Evolutionary conservation across 2,113 vertebrate species (phyloP), one percentile per base, ranked within the genome.

Genomic region (Macaca mulatta): DNA sequence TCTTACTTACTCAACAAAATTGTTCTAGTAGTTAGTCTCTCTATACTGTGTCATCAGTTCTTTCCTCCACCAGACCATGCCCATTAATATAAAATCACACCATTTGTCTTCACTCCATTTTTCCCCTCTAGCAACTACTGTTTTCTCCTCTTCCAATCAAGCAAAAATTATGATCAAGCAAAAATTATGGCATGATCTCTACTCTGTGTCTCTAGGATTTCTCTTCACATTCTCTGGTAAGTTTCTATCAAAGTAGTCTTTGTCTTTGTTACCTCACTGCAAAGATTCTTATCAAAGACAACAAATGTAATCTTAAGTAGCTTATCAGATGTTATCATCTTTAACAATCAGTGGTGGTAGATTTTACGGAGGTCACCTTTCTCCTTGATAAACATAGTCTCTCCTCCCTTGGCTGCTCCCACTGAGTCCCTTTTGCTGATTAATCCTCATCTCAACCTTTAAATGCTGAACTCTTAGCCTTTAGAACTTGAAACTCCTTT

Each of bases 351-450:
- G 18, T 45, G n/a, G 18, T 9, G 14, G 82, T 52, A 82, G n/a
- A 27, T 55, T 40, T 13, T 13, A 9, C 1, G 0, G 8, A 22
- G 14, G 2, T 32, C 5, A n/a, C 32, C 3, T 16, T 48, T 30
- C 67, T 48, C 40, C 43, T 38, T 64, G 17, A n/a, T 27, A 75
- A 61, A 1, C 52, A 61, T 3, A 77, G n/a, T 25, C 18, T 13
- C 35, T 35, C 25, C 2, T 69, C 6, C 17, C 69, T 52, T 35
- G 64, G 3, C 32, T 10, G 20, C 32, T 75, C 11, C 35, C 30
- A 32, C 11, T 22, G 14, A 23, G 50, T 57, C 6, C 16, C 40
- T 16, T 45, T 30, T 38, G 40, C 35, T 30, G 55, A 43, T 83
- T 59, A 6, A 22, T 38, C 38, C 4, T 35, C 16, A 75, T 59